phyloP scores from a whole-genome alignment of 2,113 vertebrate genomes.

The Amblyopsis rosae region DNA sequence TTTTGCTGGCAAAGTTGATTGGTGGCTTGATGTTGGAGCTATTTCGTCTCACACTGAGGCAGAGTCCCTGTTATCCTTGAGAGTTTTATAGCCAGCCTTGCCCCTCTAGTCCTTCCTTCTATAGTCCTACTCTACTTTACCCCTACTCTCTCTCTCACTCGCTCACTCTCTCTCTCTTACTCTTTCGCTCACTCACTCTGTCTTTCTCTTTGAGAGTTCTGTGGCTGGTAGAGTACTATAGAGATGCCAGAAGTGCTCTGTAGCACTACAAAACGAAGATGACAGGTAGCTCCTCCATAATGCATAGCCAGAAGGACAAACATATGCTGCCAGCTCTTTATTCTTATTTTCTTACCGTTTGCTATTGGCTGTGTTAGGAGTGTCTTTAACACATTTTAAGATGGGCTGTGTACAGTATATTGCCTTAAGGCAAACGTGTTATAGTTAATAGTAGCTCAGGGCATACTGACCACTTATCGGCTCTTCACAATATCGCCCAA shows the following conservation, averaged over 20 bases:
- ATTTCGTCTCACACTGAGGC: not conserved
- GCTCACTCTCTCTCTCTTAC: conserved; percentile 13
- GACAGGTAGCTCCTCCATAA: conserved; percentile 57
- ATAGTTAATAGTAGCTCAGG: conserved; percentile 19
- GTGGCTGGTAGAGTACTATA: conserved; percentile 14
- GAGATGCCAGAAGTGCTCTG: conserved; percentile 22
- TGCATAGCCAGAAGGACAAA: conserved; percentile 58
- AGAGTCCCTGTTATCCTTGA: conserved; percentile 8
- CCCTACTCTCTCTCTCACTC: not conserved
- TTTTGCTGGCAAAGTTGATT: conserved; percentile 16
- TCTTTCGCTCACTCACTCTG: not conserved
- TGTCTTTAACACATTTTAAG: conserved; percentile 40
- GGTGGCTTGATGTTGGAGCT: conserved; percentile 15
- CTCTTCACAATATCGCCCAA: too few species aligned
- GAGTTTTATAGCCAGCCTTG: not conserved
- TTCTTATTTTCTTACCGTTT: conserved; percentile 40
- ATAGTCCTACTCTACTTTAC: too few species aligned
- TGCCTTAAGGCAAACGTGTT: conserved; percentile 40
- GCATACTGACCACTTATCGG: not conserved
- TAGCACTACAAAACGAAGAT: conserved; percentile 38
- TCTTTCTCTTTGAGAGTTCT: conserved; percentile 16
- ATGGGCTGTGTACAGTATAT: conserved; percentile 18
- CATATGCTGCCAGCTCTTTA: conserved; percentile 39
- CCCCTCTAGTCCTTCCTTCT: not conserved
- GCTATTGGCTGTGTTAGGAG: conserved; percentile 26